Evolutionary conservation across 2,797 vertebrate genomes (phyloP).

Genomic region (Halcyon badia): DNA sequence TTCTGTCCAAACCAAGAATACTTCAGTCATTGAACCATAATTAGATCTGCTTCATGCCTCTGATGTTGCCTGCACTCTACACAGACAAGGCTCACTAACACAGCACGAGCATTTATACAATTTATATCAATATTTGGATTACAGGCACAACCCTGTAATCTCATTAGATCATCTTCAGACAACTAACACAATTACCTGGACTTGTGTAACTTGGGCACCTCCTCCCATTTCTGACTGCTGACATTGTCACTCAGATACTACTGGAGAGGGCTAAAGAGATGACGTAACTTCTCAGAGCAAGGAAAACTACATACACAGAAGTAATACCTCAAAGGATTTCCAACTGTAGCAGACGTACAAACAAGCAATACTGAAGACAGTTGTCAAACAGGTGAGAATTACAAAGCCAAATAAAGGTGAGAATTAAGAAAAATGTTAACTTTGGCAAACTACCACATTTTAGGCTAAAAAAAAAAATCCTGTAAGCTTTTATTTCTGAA

Average conservation of each 20-base stretch:
- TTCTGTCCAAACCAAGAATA: neutral
- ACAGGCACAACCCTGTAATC: neutral
- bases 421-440: neutral
- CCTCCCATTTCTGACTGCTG: neutral
- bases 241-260: neutral
- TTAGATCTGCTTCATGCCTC: neutral
- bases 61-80: neutral
- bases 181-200: neutral
- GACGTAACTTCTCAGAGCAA: neutral
- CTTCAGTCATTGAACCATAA: neutral
- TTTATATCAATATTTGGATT: neutral
- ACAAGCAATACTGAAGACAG: neutral
- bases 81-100: neutral
- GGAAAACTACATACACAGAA: neutral
- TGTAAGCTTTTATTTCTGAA: neutral
- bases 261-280: neutral
- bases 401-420: neutral
- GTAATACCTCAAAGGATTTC: neutral
- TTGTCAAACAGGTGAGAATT: neutral
- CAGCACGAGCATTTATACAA: neutral
- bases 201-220: neutral
- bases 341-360: neutral
- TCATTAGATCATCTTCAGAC: neutral
- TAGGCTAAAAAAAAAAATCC: neutral
- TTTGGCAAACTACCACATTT: neutral